Percentiles rank a stretch among this genome's conserved stretches.
phyloP scores from a whole-genome alignment of 2,888 invertebrate genomes.

The Crioceris asparagi region DNA sequence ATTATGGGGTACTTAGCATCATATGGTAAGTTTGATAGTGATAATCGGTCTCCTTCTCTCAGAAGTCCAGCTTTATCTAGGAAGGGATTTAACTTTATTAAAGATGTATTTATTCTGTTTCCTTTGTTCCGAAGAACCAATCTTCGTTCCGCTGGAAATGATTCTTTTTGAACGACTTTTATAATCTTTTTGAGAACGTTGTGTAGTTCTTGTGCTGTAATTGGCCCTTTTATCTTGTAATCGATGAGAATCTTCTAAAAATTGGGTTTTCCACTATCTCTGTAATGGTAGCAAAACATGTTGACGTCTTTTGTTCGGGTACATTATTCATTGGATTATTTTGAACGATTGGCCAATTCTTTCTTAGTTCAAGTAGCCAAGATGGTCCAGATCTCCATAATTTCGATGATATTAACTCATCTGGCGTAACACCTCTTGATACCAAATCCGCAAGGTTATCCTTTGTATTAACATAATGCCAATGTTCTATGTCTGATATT shows the following conservation, averaged over 20 bases:
- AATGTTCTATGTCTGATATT: conserved; percentile 5
- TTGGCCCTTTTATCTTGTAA: no score
- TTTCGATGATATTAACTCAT: conserved; percentile 1
- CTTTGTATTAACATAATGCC: conserved; percentile 11
- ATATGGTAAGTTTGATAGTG: not conserved
- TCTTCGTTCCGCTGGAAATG: no score
- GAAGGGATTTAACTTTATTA: conserved; percentile 15
- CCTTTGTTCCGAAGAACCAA: no score
- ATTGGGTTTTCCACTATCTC: no score
- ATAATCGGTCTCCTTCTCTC: conserved; percentile 15
- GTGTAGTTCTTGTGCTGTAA: no score
- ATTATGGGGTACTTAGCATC: not conserved
- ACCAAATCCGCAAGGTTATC: conserved; percentile 12
- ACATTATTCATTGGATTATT: no score
- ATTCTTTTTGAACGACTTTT: no score
- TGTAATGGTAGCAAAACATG: no score
- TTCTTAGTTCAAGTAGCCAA: conserved; percentile 4
- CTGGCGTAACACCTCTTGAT: conserved; percentile 7
- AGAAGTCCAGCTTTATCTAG: conserved; percentile 12
- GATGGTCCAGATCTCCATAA: conserved; percentile 12
- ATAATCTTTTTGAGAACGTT: no score
- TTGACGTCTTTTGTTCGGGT: no score
- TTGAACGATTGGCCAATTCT: not conserved
- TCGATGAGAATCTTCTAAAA: no score
- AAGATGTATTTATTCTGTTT: no score